Percentiles rank a stretch among this genome's conserved stretches.
These are phyloP conservation scores for Pavo muticus DNA, from an alignment of 2,113 vertebrate genomes.

Conservation along the genomic window DNA sequence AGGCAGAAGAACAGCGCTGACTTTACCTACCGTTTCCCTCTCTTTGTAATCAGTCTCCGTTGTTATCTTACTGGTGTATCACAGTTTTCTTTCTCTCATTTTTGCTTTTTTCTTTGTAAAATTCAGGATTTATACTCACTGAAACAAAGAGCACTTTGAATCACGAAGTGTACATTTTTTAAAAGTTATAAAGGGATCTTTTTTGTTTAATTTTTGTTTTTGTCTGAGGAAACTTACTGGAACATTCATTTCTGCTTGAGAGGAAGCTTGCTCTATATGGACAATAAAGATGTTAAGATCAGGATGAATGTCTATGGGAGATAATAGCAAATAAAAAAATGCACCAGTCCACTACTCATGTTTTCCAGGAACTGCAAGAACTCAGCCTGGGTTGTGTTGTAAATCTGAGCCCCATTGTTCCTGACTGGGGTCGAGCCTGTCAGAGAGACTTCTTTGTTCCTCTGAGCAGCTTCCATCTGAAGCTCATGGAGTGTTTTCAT, in stretches of 20 bases:
- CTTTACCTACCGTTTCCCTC: conserved; percentile 47
- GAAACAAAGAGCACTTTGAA: conserved; percentile 69
- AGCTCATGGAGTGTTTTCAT: conserved; percentile 41
- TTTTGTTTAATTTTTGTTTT: conserved; percentile 39
- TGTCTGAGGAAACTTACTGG: conserved; percentile 54
- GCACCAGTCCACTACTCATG: conserved; percentile 48
- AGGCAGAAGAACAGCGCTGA: conserved; percentile 27
- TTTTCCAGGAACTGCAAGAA: conserved; percentile 66
- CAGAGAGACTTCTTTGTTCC: conserved; percentile 57
- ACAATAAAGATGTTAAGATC: conserved; percentile 70
- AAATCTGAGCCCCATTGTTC: conserved; percentile 62
- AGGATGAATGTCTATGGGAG: conserved; percentile 68
- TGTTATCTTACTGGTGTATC: not conserved
- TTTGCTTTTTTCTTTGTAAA: not conserved
- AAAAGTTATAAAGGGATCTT: conserved; percentile 36
- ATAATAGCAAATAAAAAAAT: conserved; percentile 68
- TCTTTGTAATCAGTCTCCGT: not conserved
- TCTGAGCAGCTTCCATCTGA: conserved; percentile 41
- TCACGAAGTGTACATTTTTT: not conserved
- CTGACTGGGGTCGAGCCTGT: conserved; percentile 30
- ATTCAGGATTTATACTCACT: conserved; percentile 6
- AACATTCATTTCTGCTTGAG: conserved; percentile 56
- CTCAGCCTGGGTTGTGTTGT: conserved; percentile 58
- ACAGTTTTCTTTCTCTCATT: conserved; percentile 20
- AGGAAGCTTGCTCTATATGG: conserved; percentile 56